Percentiles rank a stretch among this genome's conserved stretches.
Evolutionary conservation across 1,140 invertebrate species (phyloP).

Genomic region (Drosophila burlai): DNA sequence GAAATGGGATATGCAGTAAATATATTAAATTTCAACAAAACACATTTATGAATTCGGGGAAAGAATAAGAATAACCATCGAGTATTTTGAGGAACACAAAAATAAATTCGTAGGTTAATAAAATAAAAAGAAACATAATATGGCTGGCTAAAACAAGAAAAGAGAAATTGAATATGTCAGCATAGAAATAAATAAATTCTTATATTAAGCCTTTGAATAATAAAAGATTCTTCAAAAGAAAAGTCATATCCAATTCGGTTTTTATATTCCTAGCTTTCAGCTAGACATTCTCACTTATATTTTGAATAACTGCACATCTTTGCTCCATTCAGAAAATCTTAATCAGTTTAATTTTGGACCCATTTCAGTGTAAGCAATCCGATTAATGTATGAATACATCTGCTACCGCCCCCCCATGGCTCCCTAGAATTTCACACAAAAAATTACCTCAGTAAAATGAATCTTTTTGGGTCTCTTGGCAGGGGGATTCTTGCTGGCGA

Average conservation of each 20-base stretch:
- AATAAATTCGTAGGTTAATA: neutral
- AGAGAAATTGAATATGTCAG: neutral
- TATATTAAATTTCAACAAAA: slow-evolving; percentile 1
- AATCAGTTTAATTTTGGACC: slow-evolving; percentile 36
- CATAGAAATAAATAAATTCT: neutral
- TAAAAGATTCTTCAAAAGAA: neutral
- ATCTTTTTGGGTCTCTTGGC: slow-evolving; percentile 24
- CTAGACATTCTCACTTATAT: neutral
- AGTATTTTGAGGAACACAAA: neutral
- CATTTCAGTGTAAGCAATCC: slow-evolving; percentile 38
- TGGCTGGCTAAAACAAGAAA: neutral
- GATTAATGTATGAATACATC: slow-evolving; percentile 44
- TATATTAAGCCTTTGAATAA: neutral
- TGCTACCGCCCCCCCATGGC: neutral
- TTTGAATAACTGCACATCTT: neutral
- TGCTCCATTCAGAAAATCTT: neutral
- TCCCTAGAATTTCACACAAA: slow-evolving; percentile 31
- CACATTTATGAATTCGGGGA: neutral
- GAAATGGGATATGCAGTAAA: neutral
- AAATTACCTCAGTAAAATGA: slow-evolving; percentile 47
- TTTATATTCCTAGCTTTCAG: too few species aligned
- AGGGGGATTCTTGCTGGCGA: neutral
- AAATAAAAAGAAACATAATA: neutral
- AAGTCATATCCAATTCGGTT: too few species aligned
- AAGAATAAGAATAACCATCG: neutral